Evolutionary conservation across 2,113 vertebrate genomes (phyloP), one percentile per base, ranked within the genome.

Genomic region (Thalassarche chlororhynchos): DNA sequence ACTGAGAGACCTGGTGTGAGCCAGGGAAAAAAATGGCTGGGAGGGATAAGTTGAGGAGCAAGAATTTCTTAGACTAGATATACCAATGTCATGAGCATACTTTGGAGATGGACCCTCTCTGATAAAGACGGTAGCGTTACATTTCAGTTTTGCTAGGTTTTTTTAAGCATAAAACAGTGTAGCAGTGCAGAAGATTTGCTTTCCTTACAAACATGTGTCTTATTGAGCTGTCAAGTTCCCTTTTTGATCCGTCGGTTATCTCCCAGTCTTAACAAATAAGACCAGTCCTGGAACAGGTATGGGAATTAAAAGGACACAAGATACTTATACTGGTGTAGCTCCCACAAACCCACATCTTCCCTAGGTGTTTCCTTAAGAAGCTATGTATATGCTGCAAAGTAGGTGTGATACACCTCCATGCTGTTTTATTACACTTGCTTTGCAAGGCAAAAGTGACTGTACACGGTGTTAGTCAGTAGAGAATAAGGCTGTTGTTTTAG

Each of bases 361-460:
- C 25, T 17, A 26, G 38, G 8, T 36, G 18, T 51, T 83, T 83
- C 52, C 31, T 44, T 61, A 14, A 47, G 17, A 17, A 87, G 19
- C 4, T 5, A 3, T 2, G 3, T 32, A 13, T 34, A 5, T 2
- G 10, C 57, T 55, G 38, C 44, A 40, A 26, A 3, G 13, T 8
- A 36, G 14, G 46, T 10, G 10, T 42, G 71, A 83, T 32, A 5
- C 5, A 38, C 57, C 61, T 36, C 29, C 26, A 4, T 32, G 44
- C 36, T 32, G 44, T 40, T 64, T 36, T 60, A 12, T 58, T 69
- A 7, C 11, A 9, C 6, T 77, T 72, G 52, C 44, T 79, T 52
- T 71, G 70, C 36, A 76, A 85, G 47, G 42, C 31, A 52, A 12
- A 79, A 40, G 31, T 38, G 24, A 25, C 44, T 64, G 18, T 40